Percentiles rank a stretch among this genome's conserved stretches.
Conservation (phyloP, 2,797 vertebrate genomes). For the Adelosebastes latens region DNA sequence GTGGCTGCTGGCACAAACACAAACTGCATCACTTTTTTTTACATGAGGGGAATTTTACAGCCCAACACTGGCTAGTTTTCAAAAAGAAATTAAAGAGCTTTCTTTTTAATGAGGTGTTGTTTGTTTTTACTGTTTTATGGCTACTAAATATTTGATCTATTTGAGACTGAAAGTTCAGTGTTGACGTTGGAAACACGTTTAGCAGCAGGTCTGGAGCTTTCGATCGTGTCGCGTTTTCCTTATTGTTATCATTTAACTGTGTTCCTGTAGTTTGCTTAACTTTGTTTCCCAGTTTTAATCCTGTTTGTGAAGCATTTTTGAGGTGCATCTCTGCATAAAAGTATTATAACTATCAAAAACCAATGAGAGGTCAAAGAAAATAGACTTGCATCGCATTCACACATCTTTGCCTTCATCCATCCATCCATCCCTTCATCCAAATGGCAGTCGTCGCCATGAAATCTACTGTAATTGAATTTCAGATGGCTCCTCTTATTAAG, state of each 20-base stretch:
- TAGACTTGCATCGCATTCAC: not conserved
- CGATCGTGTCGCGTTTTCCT: not conserved
- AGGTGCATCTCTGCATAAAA: not conserved
- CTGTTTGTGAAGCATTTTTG: not conserved
- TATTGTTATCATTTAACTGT: not conserved
- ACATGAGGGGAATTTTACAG: fast-evolving
- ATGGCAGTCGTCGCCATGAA: slow-evolving; percentile 54
- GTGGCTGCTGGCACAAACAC: no score
- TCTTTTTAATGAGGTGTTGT: no score
- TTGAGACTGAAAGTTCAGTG: no score
- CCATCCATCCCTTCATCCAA: slow-evolving; percentile 43
- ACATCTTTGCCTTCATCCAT: slow-evolving; percentile 28
- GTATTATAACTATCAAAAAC: not conserved
- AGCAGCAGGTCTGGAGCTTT: no score
- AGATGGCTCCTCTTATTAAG: slow-evolving; percentile 76
- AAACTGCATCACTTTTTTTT: no score
- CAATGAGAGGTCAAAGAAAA: not conserved
- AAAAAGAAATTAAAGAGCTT: no score
- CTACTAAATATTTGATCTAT: no score
- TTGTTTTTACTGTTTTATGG: no score
- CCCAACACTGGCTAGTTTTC: no score
- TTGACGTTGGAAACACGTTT: no score
- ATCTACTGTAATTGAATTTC: slow-evolving; percentile 80
- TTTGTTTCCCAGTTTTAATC: not conserved
- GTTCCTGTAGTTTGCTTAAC: not conserved